Base-by-base conservation (phyloP, 2,797 vertebrate genomes). In the Oreortyx pictus region DNA sequence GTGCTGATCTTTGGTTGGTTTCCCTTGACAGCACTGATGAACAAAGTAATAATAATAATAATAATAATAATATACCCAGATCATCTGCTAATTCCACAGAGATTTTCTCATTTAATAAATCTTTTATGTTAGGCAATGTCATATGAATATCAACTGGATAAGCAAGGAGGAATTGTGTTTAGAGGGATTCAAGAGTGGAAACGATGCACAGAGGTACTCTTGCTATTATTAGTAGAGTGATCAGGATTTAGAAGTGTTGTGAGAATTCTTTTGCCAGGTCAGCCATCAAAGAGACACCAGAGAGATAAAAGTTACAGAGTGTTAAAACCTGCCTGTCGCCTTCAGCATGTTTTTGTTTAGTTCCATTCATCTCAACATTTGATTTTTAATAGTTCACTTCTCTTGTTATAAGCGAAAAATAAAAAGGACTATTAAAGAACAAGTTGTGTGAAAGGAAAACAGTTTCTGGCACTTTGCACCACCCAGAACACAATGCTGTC, bases 291-390 rank as follows among this genome's bases (percentile, higher is more conserved):
- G 89, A 93, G 33, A 91, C 72, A 88, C 57, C 13, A 68, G 66
- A 93, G 78, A 95, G 82, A 96, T 88, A 91, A 94, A 93, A 96
- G 87, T 89, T 79, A 83, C 61, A 65, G 70, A 89, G 71, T 95
- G 84, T 80, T 91, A 93, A 92, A 78, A 62, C 31, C n/a, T 90
- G 66, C 62, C 49, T 91, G 80, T 95, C 5, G 60, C 94, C 91
- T 84, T 89, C 1, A 0, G 92, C 94, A 31, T 90, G 82, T 90
- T 95, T 96, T 96, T 93, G 76, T 97, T 97, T 96, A 89, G 84
- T 91, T 93, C 77, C 81, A 84, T 96, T 96, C 78, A 94, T 93
- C 91, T 94, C 92, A 87, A 87, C 72, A 54, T 93, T 94, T 94
- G 85, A 93, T 93, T 96, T 89, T 89, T 93, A 96, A 87, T 95